Evolutionary conservation across 2,888 invertebrate species (phyloP), one percentile per base, ranked within the genome.

Genomic region (Heteromurus nitidus): DNA sequence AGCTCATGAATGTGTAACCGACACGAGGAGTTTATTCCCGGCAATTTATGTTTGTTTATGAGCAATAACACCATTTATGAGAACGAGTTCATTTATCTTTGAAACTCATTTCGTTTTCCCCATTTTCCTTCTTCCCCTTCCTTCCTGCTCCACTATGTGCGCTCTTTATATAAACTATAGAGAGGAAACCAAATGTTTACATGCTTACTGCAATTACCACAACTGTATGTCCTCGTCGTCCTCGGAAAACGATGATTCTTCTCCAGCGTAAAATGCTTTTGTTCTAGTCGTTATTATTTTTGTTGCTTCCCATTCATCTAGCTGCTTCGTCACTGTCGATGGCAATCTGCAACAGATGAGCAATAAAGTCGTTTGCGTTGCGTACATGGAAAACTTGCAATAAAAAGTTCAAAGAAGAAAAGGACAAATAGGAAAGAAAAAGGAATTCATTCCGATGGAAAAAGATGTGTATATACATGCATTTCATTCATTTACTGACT

Each of bases 11-110:
- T 60, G 47, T 47, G 60, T 62, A 74, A 64, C 64, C 53, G 20
- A 74, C 65, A 74, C 36, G 53, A 65, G 44, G 31, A 70, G 62
- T 77, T 70, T 69, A 77, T 50, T 69, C 53, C 60, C 55, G 9
- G 36, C 62, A 77, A 77, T 77, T 77, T 69, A 75, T 75, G 77
- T 77, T 77, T 77, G 77, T 77, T 77, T 77, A 77, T 70, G 77
- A 77, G 77, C 69, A 77, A 77, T 77, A 77, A 77, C 77, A 77
- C 69, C 77, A 70, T 77, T 77, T 70, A 77, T 69, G 77, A 47
- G 65, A 69, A 77, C 69, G 77, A 69, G 69, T 77, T 77, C 77
- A 77, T 77, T 77, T 77, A 77, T 77, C 77, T 77, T 69, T 58
- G 60, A 76, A 58, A 68, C 76, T 76, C 76, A 55, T 76, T 76